Percentiles rank a stretch among this genome's conserved stretches.
phyloP scores from a whole-genome alignment of 2,797 vertebrate genomes.

The Gouania willdenowi region DNA sequence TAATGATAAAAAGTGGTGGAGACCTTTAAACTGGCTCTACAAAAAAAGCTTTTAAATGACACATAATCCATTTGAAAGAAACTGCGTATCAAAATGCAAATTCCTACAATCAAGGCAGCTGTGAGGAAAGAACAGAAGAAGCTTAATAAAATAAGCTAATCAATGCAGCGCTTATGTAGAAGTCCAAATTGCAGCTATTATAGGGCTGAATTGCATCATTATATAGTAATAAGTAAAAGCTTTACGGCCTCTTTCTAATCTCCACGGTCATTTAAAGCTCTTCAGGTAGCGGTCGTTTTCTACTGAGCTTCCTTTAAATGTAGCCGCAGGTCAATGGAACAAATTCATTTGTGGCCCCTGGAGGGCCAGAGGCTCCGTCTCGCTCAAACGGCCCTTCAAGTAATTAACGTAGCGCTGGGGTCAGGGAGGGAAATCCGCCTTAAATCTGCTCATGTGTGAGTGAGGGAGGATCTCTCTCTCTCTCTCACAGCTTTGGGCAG shows the following conservation, averaged over 20 bases:
- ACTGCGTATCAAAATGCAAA: background rate
- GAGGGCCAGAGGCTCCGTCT: slow-evolving; percentile 43
- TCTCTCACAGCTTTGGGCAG: slow-evolving; percentile 51
- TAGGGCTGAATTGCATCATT: slow-evolving; percentile 34
- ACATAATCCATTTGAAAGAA: slow-evolving; percentile 5
- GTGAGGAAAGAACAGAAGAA: background rate
- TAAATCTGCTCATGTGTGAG: slow-evolving; percentile 55
- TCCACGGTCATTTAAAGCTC: slow-evolving; percentile 28
- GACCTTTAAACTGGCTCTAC: background rate
- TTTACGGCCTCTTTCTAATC: slow-evolving; percentile 11
- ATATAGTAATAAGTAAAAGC: slow-evolving; percentile 27
- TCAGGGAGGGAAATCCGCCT: slow-evolving; percentile 45
- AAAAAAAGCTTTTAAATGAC: background rate
- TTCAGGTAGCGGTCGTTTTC: slow-evolving; percentile 29
- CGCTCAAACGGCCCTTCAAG: slow-evolving; percentile 46
- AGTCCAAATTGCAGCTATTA: slow-evolving; percentile 31
- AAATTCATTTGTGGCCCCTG: slow-evolving; percentile 53
- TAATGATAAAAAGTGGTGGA: background rate
- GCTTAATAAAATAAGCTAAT: slow-evolving; percentile 25
- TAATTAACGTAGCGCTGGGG: slow-evolving; percentile 55
- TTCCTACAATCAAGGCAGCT: slow-evolving; percentile 1
- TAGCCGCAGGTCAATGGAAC: slow-evolving; percentile 42
- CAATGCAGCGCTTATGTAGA: slow-evolving; percentile 17
- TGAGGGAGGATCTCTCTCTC: too few species aligned
- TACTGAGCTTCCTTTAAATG: slow-evolving; percentile 40